phyloP scores from a whole-genome alignment of 2,888 invertebrate species.

The Morpho deidamia region DNA sequence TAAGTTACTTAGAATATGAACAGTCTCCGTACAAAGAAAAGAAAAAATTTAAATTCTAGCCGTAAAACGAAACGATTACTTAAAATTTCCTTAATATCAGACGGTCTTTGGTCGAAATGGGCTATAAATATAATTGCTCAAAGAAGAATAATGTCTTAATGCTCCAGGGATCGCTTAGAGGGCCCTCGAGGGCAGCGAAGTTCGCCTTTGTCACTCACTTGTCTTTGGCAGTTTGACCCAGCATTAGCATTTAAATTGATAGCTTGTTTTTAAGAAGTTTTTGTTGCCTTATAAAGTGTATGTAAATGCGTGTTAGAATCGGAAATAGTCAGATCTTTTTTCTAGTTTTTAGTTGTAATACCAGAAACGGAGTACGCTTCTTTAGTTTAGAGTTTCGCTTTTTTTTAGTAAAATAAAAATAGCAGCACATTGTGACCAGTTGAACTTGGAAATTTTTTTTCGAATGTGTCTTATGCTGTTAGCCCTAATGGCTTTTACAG shows the following conservation, averaged over 20 bases:
- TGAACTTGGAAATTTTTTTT: too few species aligned
- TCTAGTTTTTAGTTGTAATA: too few species aligned
- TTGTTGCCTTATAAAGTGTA: conserved; percentile 16
- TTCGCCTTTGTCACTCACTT: conserved; percentile 63
- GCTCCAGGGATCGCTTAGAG: conserved; percentile 51
- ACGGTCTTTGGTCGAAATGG: background rate
- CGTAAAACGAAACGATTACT: background rate
- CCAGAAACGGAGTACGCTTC: too few species aligned
- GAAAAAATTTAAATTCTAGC: too few species aligned
- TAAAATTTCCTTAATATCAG: background rate
- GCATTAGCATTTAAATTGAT: conserved; percentile 70
- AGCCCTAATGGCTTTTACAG: too few species aligned
- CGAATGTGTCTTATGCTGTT: too few species aligned
- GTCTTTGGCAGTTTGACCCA: conserved; percentile 42
- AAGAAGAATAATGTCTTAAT: conserved; percentile 43
- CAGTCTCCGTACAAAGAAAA: too few species aligned
- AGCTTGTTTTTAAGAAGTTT: conserved; percentile 31
- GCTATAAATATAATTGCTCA: conserved; percentile 3
- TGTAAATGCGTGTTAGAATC: background rate
- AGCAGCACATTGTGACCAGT: too few species aligned
- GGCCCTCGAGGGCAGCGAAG: conserved; percentile 38
- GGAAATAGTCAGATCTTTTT: too few species aligned
- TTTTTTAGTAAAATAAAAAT: too few species aligned
- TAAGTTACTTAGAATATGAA: too few species aligned
- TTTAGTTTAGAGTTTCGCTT: too few species aligned